A percentile compares a stretch with the other conserved stretches of the same genome.
phyloP scores from a whole-genome alignment of 2,113 vertebrate species.

The Pelvicachromis taeniatus region DNA sequence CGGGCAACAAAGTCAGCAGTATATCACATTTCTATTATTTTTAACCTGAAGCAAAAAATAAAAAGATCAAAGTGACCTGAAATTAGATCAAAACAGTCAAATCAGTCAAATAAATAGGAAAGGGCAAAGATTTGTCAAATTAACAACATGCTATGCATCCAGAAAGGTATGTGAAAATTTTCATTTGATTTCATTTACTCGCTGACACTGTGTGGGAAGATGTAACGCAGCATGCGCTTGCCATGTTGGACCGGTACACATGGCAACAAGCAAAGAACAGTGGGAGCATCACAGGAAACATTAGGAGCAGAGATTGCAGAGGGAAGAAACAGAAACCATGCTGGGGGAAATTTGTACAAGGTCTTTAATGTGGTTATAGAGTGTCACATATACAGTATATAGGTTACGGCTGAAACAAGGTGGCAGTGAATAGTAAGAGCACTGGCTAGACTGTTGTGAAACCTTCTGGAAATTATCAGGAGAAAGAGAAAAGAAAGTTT shows the following conservation, averaged over 20 bases:
- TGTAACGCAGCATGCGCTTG: conserved; percentile 2
- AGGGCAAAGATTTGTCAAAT: not conserved
- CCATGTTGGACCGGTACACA: conserved; percentile 6
- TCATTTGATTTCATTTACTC: not conserved
- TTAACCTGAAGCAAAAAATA: not conserved
- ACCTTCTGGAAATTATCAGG: not conserved
- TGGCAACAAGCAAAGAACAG: conserved; percentile 24
- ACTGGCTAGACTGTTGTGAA: not conserved
- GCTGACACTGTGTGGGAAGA: conserved; percentile 33
- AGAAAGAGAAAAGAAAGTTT: not conserved
- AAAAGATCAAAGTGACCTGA: not conserved
- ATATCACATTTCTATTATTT: not conserved
- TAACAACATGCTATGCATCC: not conserved
- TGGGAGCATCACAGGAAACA: conserved; percentile 3
- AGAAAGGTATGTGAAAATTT: not conserved
- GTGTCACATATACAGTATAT: not conserved
- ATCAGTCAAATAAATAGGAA: not conserved
- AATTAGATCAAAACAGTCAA: not conserved
- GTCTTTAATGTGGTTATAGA: not conserved
- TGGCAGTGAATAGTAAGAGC: not conserved
- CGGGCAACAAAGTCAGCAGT: not conserved
- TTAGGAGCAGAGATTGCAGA: not conserved
- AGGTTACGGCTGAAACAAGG: not conserved
- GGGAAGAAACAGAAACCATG: not conserved
- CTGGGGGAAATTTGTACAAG: not conserved